Base-by-base conservation (phyloP, 2,888 invertebrate species). In the Drosophila formosana region DNA sequence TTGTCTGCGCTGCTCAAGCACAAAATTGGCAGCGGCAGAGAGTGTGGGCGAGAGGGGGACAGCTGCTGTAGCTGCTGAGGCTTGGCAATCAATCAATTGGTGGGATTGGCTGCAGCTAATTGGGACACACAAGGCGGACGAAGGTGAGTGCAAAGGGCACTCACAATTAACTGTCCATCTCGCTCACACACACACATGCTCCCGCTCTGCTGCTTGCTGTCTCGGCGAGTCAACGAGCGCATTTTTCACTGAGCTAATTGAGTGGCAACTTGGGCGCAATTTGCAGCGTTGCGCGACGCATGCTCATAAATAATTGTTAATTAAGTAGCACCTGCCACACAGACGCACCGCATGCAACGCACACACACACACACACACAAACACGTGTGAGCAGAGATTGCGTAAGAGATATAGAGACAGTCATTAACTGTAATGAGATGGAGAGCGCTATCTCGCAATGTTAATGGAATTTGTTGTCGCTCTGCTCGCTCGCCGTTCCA, bases 71-170 rank as follows among this genome's bases (percentile, higher is more conserved):
- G n/a, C n/a, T n/a, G n/a, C 62, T 50, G 43, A 53, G 78, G 72
- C 62, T 87, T 83, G 89, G 89, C 89, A 85, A 85, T 85, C 84
- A 85, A 85, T 85, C 84, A 85, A 85, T 87, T 72, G 49, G 62
- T 49, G 68, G 71, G 63, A 7, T 41, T 18, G 39, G 56, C 57
- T 45, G 52, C 60, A 66, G 72, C 82, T 82, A 82, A 88, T 88
- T 83, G 83, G 68, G 60, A 32, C 53, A 73, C 53, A 73, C 66
- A 66, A 62, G 56, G 45, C 56, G 51, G 18, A 18, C 18, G 18
- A 18, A 47, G 25, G 51, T 18, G 57, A 58, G 25, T 34, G 34
- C 34, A 39, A 49, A 34, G 47, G 45, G 37, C 13, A 32, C 57
- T 23, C 60, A 30, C 61, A 75, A 75, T 75, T 75, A 70, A 66